These are phyloP conservation scores for Graphium colonna DNA, from an alignment of 2,888 invertebrate species.

Conservation along the genomic window DNA sequence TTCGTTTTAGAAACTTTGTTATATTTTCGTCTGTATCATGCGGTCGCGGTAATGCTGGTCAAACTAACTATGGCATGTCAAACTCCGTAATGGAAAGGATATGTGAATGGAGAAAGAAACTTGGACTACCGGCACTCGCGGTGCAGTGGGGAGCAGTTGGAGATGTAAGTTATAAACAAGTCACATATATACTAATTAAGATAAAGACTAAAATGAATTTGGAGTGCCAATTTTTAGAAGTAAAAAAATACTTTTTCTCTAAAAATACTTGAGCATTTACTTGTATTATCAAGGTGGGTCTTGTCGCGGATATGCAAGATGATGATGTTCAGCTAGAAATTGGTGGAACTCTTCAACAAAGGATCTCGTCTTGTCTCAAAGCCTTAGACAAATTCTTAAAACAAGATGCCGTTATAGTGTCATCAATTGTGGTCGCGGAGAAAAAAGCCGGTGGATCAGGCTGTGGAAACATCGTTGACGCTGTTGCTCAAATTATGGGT, in stretches of 20 bases:
- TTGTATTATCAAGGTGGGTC: slow-evolving; percentile 78
- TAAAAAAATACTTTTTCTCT: too few relatives aligned
- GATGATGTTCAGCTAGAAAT: slow-evolving; percentile 84
- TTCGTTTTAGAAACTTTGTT: slow-evolving; percentile 84
- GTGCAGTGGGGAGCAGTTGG: slow-evolving; percentile 97
- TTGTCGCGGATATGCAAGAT: slow-evolving; percentile 88
- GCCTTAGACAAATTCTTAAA: slow-evolving; percentile 87
- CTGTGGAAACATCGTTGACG: slow-evolving; percentile 84
- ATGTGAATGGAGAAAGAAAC: slow-evolving; percentile 85
- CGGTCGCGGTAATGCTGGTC: slow-evolving; percentile 94
- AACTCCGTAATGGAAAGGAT: slow-evolving; percentile 95
- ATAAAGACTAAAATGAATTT: too few relatives aligned
- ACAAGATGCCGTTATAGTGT: slow-evolving; percentile 84
- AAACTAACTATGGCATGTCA: slow-evolving; percentile 94
- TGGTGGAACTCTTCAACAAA: slow-evolving; percentile 91
- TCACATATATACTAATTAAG: too few relatives aligned
- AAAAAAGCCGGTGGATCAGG: slow-evolving; percentile 83
- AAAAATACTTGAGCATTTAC: too few relatives aligned
- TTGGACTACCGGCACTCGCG: slow-evolving; percentile 88
- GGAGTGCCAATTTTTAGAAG: too few relatives aligned
- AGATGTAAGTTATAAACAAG: slow-evolving; percentile 88
- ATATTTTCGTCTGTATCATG: slow-evolving; percentile 95
- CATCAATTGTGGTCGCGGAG: slow-evolving; percentile 93
- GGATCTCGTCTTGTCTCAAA: slow-evolving; percentile 89
- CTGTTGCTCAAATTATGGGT: slow-evolving; percentile 85